Percentiles rank a stretch among this genome's conserved stretches.
These are phyloP conservation scores for Prolemur simus DNA, from an alignment of 2,113 vertebrate genomes.

Conservation along the genomic window DNA sequence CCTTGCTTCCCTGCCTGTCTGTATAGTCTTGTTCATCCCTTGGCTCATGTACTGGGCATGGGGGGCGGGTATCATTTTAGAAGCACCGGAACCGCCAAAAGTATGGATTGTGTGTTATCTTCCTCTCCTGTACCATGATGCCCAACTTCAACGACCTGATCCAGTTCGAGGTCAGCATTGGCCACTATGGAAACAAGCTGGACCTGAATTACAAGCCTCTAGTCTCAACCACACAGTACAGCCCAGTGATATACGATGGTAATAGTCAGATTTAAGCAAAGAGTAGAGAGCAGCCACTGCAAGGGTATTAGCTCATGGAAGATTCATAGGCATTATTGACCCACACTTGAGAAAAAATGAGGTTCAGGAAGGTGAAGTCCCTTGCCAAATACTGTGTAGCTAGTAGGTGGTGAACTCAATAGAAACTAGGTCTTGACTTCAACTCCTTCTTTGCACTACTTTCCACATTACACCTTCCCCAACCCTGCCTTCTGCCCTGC, in stretches of 20 bases:
- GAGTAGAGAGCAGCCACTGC: not conserved
- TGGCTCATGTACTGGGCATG: not conserved
- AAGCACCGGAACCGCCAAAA: slow-evolving; percentile 56
- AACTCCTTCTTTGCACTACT: not conserved
- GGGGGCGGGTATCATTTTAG: slow-evolving; percentile 55
- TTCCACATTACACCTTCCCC: not conserved
- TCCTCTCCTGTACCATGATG: slow-evolving; percentile 85
- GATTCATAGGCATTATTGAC: not conserved
- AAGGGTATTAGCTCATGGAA: not conserved
- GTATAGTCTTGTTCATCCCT: not conserved
- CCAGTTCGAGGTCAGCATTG: slow-evolving; percentile 85
- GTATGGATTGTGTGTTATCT: slow-evolving; percentile 82
- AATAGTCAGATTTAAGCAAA: not conserved
- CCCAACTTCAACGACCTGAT: slow-evolving; percentile 73
- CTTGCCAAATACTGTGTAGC: not conserved
- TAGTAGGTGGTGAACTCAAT: not conserved
- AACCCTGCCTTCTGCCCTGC: not conserved
- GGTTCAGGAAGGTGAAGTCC: not conserved
- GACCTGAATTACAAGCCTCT: slow-evolving; percentile 80
- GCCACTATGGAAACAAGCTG: slow-evolving; percentile 79
- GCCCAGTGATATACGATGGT: slow-evolving; percentile 79
- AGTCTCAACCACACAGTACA: slow-evolving; percentile 76
- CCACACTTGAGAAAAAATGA: not conserved
- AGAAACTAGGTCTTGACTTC: not conserved
- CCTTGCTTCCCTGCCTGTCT: not conserved